Conservation (phyloP, 2,888 invertebrate genomes). For the Alentia gelatinosa region DNA sequence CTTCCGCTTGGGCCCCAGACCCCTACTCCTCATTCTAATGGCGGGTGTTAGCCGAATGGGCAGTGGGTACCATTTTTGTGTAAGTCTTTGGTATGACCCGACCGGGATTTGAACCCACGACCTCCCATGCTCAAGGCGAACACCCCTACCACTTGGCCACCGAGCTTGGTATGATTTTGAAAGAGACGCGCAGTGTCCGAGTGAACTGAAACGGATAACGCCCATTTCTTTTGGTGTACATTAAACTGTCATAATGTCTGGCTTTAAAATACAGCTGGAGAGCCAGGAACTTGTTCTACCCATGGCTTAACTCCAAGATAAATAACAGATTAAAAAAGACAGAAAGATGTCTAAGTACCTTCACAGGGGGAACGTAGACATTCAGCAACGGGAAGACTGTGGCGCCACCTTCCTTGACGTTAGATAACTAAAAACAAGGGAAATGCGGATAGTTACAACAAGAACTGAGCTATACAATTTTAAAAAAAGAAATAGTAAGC, state of each 20-base stretch:
- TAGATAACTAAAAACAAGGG: constrained; percentile 56
- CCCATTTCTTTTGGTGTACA: not conserved
- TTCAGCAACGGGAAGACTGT: constrained; percentile 59
- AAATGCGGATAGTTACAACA: not conserved
- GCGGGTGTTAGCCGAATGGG: too few species aligned
- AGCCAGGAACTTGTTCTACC: not conserved
- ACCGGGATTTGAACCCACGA: too few species aligned
- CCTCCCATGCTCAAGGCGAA: too few species aligned
- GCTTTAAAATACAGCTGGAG: too few species aligned
- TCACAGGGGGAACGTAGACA: constrained; percentile 59
- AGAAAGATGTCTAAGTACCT: constrained; percentile 43
- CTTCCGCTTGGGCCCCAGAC: too few species aligned
- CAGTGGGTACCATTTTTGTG: too few species aligned
- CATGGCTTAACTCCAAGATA: not conserved
- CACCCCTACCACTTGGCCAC: too few species aligned
- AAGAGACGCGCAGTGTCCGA: not conserved
- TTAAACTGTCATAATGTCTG: not conserved
- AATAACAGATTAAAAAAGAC: not conserved
- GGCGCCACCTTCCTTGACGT: constrained; percentile 62
- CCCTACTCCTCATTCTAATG: too few species aligned
- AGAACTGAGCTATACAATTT: not conserved
- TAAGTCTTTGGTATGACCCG: too few species aligned
- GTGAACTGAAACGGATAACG: not conserved
- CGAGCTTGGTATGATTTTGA: not conserved
- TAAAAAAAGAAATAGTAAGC: not conserved